Evolutionary conservation across 1,140 invertebrate genomes (phyloP).

Genomic region (Sinonovacula constricta): DNA sequence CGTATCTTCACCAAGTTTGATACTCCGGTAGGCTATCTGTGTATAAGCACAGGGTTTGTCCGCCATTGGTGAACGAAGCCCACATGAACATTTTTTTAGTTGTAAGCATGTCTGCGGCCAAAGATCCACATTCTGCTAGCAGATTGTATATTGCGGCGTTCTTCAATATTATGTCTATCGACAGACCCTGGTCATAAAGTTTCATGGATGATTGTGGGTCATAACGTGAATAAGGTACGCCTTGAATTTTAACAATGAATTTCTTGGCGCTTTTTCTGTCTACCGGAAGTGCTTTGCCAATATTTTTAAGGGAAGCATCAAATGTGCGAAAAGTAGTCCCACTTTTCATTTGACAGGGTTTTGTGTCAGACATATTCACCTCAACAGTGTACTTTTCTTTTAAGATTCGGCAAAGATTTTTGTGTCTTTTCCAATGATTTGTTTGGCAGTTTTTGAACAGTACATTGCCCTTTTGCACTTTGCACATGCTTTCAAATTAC

Average conservation of each 20-base stretch:
- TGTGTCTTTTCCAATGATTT: slow-evolving; percentile 42
- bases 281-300: slow-evolving; percentile 2
- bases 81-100: slow-evolving; percentile 48
- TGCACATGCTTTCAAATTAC: slow-evolving; percentile 9
- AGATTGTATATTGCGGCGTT: slow-evolving; percentile 25
- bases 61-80: slow-evolving; percentile 27
- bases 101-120: slow-evolving; percentile 9
- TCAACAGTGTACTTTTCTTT: slow-evolving; percentile 5
- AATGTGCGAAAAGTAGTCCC: too few species aligned
- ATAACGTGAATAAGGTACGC: slow-evolving; percentile 10
- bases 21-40: slow-evolving; percentile 31
- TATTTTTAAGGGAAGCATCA: background rate
- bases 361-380: background rate
- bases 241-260: slow-evolving; percentile 47
- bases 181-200: slow-evolving; percentile 33
- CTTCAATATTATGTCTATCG: slow-evolving; percentile 14
- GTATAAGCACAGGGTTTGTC: slow-evolving; percentile 9
- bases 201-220: background rate
- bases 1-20: slow-evolving; percentile 50
- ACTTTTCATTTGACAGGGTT: background rate
- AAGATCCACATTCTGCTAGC: slow-evolving; percentile 31
- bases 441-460: slow-evolving; percentile 40
- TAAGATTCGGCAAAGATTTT: slow-evolving; percentile 29
- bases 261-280: slow-evolving; percentile 4
- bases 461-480: slow-evolving; percentile 38